Evolutionary conservation across 2,888 invertebrate genomes (phyloP).

Genomic region (Drosophila cyrtoloma): DNA sequence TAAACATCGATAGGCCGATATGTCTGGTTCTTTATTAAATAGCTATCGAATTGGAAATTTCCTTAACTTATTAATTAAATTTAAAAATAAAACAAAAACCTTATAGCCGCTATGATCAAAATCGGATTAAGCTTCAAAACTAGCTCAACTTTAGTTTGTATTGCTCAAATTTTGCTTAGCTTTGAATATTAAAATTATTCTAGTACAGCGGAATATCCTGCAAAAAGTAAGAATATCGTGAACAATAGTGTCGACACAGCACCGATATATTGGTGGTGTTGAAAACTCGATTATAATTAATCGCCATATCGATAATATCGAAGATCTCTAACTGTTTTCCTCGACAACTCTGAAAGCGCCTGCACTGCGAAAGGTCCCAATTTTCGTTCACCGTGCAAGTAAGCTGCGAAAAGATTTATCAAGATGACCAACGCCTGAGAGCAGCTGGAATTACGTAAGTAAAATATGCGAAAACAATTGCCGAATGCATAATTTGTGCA

Average conservation of each 20-base stretch:
- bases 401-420: slow-evolving; percentile 50
- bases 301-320: slow-evolving; percentile 18
- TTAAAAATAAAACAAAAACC: background rate
- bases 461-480: background rate
- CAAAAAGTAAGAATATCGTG: background rate
- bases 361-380: slow-evolving; percentile 40
- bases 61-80: background rate
- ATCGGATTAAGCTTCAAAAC: background rate
- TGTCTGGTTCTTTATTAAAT: background rate
- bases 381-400: slow-evolving; percentile 44
- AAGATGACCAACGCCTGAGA: slow-evolving; percentile 91
- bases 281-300: background rate
- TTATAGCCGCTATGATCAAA: background rate
- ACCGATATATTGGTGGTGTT: slow-evolving; percentile 4
- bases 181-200: background rate
- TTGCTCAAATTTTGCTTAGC: background rate
- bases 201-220: background rate
- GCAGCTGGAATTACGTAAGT: slow-evolving; percentile 93
- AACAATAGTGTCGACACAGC: slow-evolving; percentile 13
- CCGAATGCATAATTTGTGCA: background rate
- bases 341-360: slow-evolving; percentile 45
- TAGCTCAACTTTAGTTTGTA: background rate
- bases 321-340: slow-evolving; percentile 25
- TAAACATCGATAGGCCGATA: background rate
- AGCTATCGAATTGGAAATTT: background rate